Evolutionary conservation across 2,888 invertebrate genomes (phyloP).

Genomic region (Agonopterix alstromeriana): DNA sequence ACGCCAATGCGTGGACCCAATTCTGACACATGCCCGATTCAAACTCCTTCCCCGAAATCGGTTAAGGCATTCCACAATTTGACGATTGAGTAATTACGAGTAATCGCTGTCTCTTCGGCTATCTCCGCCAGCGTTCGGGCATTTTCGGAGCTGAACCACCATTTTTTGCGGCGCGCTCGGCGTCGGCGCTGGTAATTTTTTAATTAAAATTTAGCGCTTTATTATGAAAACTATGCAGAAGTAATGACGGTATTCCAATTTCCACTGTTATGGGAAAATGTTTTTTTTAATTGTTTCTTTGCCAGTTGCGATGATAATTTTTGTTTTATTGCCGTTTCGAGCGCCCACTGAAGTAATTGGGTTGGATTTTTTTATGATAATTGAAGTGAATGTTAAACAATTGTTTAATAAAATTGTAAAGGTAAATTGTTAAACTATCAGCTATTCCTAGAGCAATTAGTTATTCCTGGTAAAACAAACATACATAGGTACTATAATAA

Average conservation of each 20-base stretch:
- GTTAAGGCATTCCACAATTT: slow-evolving; percentile 37
- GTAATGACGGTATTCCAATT: slow-evolving; percentile 15
- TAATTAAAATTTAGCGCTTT: slow-evolving; percentile 67
- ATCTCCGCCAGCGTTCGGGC: slow-evolving; percentile 38
- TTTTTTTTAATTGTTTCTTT: slow-evolving; percentile 11
- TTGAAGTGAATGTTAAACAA: too few relatives aligned
- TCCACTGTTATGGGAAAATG: slow-evolving; percentile 20
- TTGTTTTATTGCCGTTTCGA: background rate
- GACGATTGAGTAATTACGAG: slow-evolving; percentile 57
- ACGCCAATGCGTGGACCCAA: too few relatives aligned
- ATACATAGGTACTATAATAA: too few relatives aligned
- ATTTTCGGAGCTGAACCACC: slow-evolving; percentile 36
- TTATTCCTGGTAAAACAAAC: too few relatives aligned
- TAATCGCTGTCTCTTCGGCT: slow-evolving; percentile 36
- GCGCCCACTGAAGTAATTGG: background rate
- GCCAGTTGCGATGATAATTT: slow-evolving; percentile 1
- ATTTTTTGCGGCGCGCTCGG: slow-evolving; percentile 37
- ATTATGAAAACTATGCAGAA: slow-evolving; percentile 58
- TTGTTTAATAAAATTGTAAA: too few relatives aligned
- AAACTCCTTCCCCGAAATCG: background rate
- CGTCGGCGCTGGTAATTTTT: slow-evolving; percentile 43
- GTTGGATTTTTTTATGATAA: background rate
- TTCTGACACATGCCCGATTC: too few relatives aligned
- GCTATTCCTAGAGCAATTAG: too few relatives aligned
- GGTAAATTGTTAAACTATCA: too few relatives aligned